A percentile compares a stretch with the other conserved stretches of the same genome.
These are phyloP conservation scores for Kryphioiulus occultus DNA, from an alignment of 2,888 invertebrate species.

Conservation along the genomic window DNA sequence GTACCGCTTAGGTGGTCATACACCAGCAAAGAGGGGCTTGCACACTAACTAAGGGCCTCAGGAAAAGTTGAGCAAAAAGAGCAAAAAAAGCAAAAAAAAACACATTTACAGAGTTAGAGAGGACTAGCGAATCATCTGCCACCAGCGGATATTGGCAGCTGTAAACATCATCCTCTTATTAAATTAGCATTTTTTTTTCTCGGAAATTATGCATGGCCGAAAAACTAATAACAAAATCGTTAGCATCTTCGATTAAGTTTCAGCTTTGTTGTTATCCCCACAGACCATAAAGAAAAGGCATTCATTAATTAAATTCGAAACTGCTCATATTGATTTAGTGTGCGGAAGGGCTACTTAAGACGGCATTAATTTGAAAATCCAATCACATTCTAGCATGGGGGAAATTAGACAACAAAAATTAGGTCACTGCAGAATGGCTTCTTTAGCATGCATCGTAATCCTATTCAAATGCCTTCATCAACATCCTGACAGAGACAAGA, in stretches of 20 bases:
- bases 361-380: neutral
- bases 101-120: neutral
- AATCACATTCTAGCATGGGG: neutral
- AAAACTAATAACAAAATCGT: neutral
- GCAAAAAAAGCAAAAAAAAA: no score
- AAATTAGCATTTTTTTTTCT: neutral
- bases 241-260: no score
- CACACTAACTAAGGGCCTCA: neutral
- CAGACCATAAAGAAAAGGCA: neutral
- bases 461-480: no score
- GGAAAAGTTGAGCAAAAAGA: neutral
- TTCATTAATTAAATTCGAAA: slow-evolving; percentile 1
- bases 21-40: neutral
- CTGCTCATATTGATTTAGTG: neutral
- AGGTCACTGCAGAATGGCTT: neutral
- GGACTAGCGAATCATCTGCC: neutral
- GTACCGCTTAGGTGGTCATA: neutral
- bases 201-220: neutral
- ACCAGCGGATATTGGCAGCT: neutral
- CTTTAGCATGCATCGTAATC: no score
- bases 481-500: no score
- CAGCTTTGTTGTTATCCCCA: neutral
- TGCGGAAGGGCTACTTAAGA: neutral
- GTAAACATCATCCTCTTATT: neutral
- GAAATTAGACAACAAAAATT: neutral